Evolutionary conservation across 2,113 vertebrate species (phyloP).

Genomic region (Pseudorectes ferrugineus): DNA sequence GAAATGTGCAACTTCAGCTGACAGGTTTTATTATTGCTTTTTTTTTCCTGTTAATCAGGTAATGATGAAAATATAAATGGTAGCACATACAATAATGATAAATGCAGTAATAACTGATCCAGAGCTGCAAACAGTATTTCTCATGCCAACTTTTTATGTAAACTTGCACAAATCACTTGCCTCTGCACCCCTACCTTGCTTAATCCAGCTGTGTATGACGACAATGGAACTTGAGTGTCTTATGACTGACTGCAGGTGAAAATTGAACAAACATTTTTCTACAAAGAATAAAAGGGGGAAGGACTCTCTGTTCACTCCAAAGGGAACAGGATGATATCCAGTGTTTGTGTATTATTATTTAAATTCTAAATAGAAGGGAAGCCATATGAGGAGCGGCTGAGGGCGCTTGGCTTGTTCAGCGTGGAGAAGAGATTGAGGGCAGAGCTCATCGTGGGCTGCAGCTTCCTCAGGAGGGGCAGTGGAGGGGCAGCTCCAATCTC

Average conservation of each 20-base stretch:
- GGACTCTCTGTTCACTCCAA: neutral
- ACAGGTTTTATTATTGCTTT: neutral
- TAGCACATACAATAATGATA: neutral
- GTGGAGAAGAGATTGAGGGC: neutral
- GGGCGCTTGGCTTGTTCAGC: neutral
- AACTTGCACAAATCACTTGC: neutral
- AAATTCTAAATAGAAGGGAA: neutral
- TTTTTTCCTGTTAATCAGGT: neutral
- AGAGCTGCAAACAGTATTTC: neutral
- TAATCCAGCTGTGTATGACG: neutral
- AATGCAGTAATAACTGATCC: neutral
- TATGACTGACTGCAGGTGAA: neutral
- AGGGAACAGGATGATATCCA: neutral
- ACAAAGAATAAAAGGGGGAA: neutral
- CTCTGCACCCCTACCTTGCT: neutral
- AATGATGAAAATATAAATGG: neutral
- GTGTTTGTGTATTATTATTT: neutral
- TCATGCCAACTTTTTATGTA: neutral
- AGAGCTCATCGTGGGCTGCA: neutral
- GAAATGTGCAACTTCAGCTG: neutral
- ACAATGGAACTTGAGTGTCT: neutral
- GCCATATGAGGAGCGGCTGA: neutral
- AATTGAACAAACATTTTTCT: neutral
- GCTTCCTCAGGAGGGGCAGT: neutral
- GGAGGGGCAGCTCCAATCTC: neutral